Evolutionary conservation across 1,140 invertebrate genomes (phyloP), one percentile per base, ranked within the genome.

Genomic region (Lepeophtheirus salmonis): DNA sequence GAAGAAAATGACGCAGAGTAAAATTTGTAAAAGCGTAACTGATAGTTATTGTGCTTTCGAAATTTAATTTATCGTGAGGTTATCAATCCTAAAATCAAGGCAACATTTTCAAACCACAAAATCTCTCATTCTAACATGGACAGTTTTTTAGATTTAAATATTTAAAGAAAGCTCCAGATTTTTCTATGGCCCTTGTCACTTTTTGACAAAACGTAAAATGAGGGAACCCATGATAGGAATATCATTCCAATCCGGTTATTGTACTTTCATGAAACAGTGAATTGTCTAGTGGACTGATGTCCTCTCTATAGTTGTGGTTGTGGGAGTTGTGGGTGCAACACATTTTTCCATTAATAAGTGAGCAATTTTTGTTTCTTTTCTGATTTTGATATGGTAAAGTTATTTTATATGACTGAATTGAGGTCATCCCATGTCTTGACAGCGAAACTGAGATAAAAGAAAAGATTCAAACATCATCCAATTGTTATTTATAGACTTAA

Each of bases 381-480:
- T 41, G n/a, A 41, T 41, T 41, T 6, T n/a, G n/a, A 41, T 41
- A n/a, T 41, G 6, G 30, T 41, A 41, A n/a, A 41, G 30, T 41
- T n/a, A n/a, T 41, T n/a, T 41, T 41, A 41, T n/a, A 41, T 41
- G 30, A n/a, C n/a, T n/a, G n/a, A 41, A 41, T 41, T 41, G n/a
- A n/a, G 30, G 30, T 41, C n/a, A n/a, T 41, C 30, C 30, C n/a
- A 41, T 41, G 30, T 41, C 30, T n/a, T 41, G 30, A n/a, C 30
- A 6, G 30, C 30, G n/a, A n/a, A 41, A 41, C 6, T 6, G 30
- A 41, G 30, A n/a, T 6, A 41, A n/a, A 41, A n/a, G n/a, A 41
- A 41, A n/a, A n/a, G n/a, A n/a, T n/a, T n/a, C n/a, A n/a, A n/a
- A n/a, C n/a, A n/a, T 41, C n/a, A 41, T 41, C 30, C 30, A 41